Conservation (phyloP, 2,888 invertebrate species). For the Opisthograptis luteolata region DNA sequence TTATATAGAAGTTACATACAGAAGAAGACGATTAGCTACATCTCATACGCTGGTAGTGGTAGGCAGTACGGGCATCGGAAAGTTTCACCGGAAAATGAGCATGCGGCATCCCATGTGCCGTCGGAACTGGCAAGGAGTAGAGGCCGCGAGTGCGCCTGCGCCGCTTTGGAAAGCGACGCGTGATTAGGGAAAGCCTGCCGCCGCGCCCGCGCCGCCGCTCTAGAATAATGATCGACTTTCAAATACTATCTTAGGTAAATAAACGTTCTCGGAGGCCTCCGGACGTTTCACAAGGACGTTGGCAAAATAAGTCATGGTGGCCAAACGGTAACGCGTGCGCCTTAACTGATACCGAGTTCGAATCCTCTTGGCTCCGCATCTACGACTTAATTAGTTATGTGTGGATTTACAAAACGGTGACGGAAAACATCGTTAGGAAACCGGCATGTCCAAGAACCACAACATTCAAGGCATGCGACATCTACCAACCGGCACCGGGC, state of each 20-base stretch:
- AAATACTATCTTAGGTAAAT: constrained; percentile 20
- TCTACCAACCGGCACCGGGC: too few species aligned
- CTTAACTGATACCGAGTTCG: too few species aligned
- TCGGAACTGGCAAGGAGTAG: constrained; percentile 1
- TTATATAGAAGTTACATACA: too few species aligned
- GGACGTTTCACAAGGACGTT: constrained; percentile 5
- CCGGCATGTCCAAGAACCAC: too few species aligned
- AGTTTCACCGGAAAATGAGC: background rate
- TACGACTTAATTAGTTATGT: too few species aligned
- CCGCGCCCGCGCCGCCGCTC: constrained; percentile 16
- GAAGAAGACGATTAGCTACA: too few species aligned
- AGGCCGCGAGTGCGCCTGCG: constrained; percentile 9
- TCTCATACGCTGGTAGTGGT: background rate
- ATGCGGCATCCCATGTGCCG: background rate
- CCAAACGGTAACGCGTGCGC: too few species aligned
- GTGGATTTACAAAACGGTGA: too few species aligned
- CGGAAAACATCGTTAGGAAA: too few species aligned
- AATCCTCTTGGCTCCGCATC: too few species aligned
- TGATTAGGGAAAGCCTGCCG: constrained; percentile 33
- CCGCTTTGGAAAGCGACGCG: constrained; percentile 34
- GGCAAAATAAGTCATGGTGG: constrained; percentile 31
- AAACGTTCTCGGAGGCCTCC: background rate
- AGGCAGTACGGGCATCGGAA: background rate
- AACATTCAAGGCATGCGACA: too few species aligned
- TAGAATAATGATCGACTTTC: constrained; percentile 43